Conservation (phyloP, 2,888 invertebrate genomes). For the Cepaea hortensis region DNA sequence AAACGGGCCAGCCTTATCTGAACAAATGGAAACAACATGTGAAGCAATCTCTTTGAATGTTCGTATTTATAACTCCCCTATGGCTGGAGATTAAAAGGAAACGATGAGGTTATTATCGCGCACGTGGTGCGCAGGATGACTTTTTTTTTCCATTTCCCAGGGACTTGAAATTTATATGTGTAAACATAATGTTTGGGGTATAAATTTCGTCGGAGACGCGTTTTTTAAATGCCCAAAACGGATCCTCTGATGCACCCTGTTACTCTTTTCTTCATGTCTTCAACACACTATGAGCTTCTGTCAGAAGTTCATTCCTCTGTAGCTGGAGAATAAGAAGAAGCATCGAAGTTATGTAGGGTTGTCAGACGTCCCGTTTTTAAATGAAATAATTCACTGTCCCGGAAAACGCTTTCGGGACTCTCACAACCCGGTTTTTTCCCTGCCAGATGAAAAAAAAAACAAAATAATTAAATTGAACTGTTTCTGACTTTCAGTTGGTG, state of each 20-base stretch:
- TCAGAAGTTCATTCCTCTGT: no score
- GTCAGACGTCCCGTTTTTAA: no score
- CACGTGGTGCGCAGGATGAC: slow-evolving; percentile 1
- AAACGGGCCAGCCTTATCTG: neutral
- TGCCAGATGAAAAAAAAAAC: no score
- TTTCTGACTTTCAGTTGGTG: no score
- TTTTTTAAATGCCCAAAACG: neutral
- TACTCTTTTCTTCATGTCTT: neutral
- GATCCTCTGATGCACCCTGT: neutral
- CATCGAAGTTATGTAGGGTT: no score
- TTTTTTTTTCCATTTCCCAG: neutral
- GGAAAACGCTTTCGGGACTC: no score
- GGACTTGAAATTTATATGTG: slow-evolving; percentile 28
- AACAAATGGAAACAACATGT: slow-evolving; percentile 36
- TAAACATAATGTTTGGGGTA: neutral
- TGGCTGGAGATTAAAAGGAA: slow-evolving; percentile 26
- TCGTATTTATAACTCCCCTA: slow-evolving; percentile 19
- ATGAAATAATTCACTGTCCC: no score
- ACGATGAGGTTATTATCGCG: slow-evolving; percentile 22
- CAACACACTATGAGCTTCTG: neutral
- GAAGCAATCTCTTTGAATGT: slow-evolving; percentile 12
- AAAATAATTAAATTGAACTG: no score
- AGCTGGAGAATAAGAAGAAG: no score
- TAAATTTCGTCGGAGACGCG: neutral
- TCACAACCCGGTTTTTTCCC: no score